Evolutionary conservation across 2,888 invertebrate species (phyloP).

Genomic region (Megalurothrips usitatus): DNA sequence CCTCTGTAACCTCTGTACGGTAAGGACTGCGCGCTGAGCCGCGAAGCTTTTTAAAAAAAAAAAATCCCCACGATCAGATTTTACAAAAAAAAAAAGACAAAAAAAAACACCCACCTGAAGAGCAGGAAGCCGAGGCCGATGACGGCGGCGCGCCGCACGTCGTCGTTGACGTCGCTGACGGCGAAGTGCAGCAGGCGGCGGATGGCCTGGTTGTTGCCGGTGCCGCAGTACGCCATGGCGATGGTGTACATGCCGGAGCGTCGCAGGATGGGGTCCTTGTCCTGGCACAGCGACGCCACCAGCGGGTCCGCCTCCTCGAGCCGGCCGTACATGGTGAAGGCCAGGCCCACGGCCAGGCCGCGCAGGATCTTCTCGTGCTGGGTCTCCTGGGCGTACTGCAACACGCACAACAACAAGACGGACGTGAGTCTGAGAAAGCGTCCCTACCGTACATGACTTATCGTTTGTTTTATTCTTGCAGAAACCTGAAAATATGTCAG

Average conservation of each 20-base stretch:
- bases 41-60: too few relatives aligned
- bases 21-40: not conserved
- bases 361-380: conserved; percentile 98
- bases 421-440: too few relatives aligned
- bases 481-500: too few relatives aligned
- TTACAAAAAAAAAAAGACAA: too few relatives aligned
- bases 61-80: too few relatives aligned
- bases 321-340: conserved; percentile 94
- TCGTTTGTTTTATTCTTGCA: too few relatives aligned
- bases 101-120: conserved; percentile 64
- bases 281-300: conserved; percentile 80
- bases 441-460: too few relatives aligned
- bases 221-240: conserved; percentile 97
- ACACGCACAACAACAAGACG: conserved; percentile 32
- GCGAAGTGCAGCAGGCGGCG: conserved; percentile 91
- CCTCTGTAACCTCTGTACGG: too few relatives aligned
- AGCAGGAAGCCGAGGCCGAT: conserved; percentile 97
- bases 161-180: conserved; percentile 95
- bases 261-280: conserved; percentile 91
- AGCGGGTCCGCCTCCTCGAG: conserved; percentile 94
- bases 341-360: conserved; percentile 93
- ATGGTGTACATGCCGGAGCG: conserved; percentile 97
- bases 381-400: conserved; percentile 84
- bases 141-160: conserved; percentile 96
- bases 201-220: conserved; percentile 95